phyloP scores from a whole-genome alignment of 2,113 vertebrate genomes.

The Pandion haliaetus region DNA sequence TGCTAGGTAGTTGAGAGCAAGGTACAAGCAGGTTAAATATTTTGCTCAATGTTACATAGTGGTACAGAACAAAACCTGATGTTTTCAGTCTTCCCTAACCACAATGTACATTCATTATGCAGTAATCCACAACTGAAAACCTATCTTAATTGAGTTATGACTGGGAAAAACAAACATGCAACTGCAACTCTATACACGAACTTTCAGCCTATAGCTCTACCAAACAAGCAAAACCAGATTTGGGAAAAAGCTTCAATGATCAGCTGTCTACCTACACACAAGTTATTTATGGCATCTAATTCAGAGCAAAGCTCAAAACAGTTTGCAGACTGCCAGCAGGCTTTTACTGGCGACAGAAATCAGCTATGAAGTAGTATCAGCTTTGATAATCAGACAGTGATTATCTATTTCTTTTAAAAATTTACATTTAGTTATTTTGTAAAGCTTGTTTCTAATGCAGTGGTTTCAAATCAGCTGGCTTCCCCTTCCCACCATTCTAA shows the following conservation, averaged over 20 bases:
- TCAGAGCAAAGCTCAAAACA: not conserved
- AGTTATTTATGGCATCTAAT: constrained; percentile 27
- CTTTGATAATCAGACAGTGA: not conserved
- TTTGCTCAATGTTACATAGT: not conserved
- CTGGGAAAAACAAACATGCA: not conserved
- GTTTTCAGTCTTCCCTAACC: not conserved
- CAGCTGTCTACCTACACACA: not conserved
- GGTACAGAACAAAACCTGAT: not conserved
- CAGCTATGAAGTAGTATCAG: not conserved
- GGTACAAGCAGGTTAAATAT: not conserved
- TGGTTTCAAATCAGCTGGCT: not conserved
- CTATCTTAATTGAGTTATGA: not conserved
- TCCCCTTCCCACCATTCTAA: not conserved
- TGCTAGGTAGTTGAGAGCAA: not conserved
- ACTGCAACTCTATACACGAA: not conserved
- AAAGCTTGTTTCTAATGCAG: not conserved
- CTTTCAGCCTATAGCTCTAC: not conserved
- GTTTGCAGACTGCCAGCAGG: not conserved
- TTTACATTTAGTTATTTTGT: not conserved
- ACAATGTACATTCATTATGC: not conserved
- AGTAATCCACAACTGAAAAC: not conserved
- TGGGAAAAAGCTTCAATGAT: not conserved
- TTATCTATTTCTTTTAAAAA: not conserved
- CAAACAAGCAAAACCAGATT: not conserved
- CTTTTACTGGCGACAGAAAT: not conserved